These are phyloP conservation scores for Laupala kohalensis DNA, from an alignment of 1,140 invertebrate species.

Conservation along the genomic window DNA sequence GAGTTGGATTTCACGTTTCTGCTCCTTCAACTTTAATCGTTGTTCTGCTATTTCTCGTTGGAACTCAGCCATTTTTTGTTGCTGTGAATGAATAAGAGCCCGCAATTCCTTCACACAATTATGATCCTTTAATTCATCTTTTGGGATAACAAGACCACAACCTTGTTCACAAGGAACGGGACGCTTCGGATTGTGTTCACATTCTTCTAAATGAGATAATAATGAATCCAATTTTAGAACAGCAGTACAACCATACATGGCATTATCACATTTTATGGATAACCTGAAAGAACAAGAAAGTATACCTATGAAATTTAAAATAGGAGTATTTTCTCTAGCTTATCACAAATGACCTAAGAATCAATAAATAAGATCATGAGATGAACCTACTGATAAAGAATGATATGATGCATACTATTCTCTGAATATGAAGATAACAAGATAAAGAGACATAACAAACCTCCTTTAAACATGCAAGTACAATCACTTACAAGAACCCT, in stretches of 20 bases:
- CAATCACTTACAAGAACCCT: too few species aligned
- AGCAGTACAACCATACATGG: conserved; percentile 67
- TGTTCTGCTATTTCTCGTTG: conserved; percentile 76
- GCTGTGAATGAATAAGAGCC: conserved; percentile 68
- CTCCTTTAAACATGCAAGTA: too few species aligned
- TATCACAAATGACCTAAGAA: too few species aligned
- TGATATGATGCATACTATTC: too few species aligned
- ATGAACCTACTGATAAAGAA: too few species aligned
- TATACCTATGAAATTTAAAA: too few species aligned
- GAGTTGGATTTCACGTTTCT: conserved; percentile 74
- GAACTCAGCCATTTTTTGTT: conserved; percentile 70
- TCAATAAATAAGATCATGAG: too few species aligned
- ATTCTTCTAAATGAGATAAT: conserved; percentile 72
- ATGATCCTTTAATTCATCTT: conserved; percentile 87
- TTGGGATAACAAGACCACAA: conserved; percentile 85
- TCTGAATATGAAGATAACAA: too few species aligned
- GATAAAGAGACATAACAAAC: too few species aligned
- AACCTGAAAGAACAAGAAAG: too few species aligned
- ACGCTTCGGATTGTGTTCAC: conserved; percentile 87
- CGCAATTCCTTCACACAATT: conserved; percentile 84
- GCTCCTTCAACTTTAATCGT: conserved; percentile 73
- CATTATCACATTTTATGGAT: conserved; percentile 82
- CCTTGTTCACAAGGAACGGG: conserved; percentile 85
- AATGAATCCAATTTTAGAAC: conserved; percentile 78
- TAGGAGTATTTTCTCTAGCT: too few species aligned